Evolutionary conservation across 2,888 invertebrate species (phyloP), one percentile per base, ranked within the genome.

Genomic region (Raillietiella orientalis): DNA sequence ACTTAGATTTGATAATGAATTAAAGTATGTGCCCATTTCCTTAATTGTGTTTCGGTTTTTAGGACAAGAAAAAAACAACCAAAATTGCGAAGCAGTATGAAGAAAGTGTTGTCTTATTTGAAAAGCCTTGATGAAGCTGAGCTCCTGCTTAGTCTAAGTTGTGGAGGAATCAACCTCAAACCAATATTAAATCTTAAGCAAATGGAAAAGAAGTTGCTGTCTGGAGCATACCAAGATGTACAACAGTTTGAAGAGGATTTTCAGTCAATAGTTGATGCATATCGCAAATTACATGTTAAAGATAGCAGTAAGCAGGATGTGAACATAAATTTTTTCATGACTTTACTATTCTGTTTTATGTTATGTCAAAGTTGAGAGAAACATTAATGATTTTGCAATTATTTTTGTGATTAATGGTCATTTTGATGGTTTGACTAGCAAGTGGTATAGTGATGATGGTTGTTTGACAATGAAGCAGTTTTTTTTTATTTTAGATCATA

Each of bases 81-180:
- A 17, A 30, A 34, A 24, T 28, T 34, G 29, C 65, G 70, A 42
- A 72, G 71, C 28, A 75, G 75, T 25, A 71, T 77, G 71, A 72
- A 75, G 46, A 77, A 77, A 55, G 74, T 84, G 29, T 52, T 84
- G 29, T 72, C 77, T 42, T 62, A 66, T 39, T 59, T 84, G 20
- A 72, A 70, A 39, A 64, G 66, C 37, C 77, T 82, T 43, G 64
- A 70, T 29, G 79, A 84, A 43, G 75, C 82, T 1, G 84, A 82
- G 82, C 82, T 82, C 1, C 84, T 87, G 47, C 58, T 71, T 42
- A 75, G 79, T 41, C n/a, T n/a, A n/a, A n/a, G n/a, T n/a, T n/a
- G n/a, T n/a, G n/a, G n/a, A n/a, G n/a, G n/a, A n/a, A n/a, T n/a
- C n/a, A n/a, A n/a, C n/a, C n/a, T n/a, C n/a, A n/a, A n/a, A n/a